phyloP scores from a whole-genome alignment of 2,888 invertebrate species.

The Hypolimnas misippus region DNA sequence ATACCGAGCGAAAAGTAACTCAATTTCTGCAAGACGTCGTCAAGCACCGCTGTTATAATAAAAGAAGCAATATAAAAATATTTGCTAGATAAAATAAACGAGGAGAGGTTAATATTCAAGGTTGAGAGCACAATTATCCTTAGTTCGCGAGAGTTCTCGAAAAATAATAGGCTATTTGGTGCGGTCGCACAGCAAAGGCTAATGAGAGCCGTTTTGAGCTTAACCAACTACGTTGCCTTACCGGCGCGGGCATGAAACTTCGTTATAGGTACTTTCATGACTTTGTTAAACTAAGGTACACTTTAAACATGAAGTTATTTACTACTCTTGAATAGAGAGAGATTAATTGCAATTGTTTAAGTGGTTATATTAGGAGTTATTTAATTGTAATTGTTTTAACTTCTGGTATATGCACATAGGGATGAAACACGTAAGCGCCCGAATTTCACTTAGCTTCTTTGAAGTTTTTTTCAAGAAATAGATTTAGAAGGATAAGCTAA shows the following conservation, averaged over 20 bases:
- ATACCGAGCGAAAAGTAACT: background rate
- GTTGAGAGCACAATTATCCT: constrained; percentile 27
- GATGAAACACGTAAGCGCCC: no score
- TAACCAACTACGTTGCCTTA: constrained; percentile 16
- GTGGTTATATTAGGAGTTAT: no score
- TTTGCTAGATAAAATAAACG: constrained; percentile 7
- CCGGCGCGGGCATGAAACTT: constrained; percentile 7
- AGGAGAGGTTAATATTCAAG: constrained; percentile 24
- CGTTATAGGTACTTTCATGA: background rate
- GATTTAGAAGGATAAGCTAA: no score
- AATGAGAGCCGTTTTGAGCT: constrained; percentile 25
- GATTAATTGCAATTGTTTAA: no score
- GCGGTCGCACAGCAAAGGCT: constrained; percentile 20
- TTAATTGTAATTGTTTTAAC: no score
- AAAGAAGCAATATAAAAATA: background rate
- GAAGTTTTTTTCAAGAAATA: no score
- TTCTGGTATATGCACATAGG: no score
- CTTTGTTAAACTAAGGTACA: background rate
- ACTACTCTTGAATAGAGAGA: no score
- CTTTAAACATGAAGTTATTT: no score
- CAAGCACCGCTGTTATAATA: background rate
- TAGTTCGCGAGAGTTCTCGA: constrained; percentile 24
- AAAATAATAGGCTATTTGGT: constrained; percentile 29
- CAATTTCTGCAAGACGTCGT: background rate
- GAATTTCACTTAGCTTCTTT: no score